Conservation (phyloP, 2,113 vertebrate genomes). For the Physeter macrocephalus region DNA sequence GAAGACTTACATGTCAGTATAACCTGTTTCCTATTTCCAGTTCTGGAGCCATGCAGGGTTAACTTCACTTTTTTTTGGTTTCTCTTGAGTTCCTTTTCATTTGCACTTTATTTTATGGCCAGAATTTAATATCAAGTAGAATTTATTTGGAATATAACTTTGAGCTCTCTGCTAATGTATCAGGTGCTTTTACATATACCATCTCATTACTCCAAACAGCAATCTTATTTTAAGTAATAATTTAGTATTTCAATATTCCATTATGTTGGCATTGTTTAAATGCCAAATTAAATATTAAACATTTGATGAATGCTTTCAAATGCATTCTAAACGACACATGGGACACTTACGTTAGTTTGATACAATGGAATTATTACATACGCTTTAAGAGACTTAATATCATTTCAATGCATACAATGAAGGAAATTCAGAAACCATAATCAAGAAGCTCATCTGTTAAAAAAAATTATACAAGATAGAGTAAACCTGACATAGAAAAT, state of each 20-base stretch:
- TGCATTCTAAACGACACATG: not conserved
- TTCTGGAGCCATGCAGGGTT: slow-evolving; percentile 26
- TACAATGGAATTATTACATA: slow-evolving; percentile 45
- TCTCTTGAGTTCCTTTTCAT: slow-evolving; percentile 6
- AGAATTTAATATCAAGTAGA: slow-evolving; percentile 23
- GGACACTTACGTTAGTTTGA: slow-evolving; percentile 44
- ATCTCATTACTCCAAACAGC: slow-evolving; percentile 23
- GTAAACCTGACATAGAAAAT: not conserved
- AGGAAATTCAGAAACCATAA: slow-evolving; percentile 28
- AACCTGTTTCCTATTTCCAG: slow-evolving; percentile 36
- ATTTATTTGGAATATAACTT: slow-evolving; percentile 42
- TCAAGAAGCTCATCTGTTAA: slow-evolving; percentile 32
- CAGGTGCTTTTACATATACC: not conserved
- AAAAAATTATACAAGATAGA: slow-evolving; percentile 19
- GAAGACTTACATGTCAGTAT: slow-evolving; percentile 19
- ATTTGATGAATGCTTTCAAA: slow-evolving; percentile 40
- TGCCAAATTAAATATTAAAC: slow-evolving; percentile 43
- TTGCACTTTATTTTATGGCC: slow-evolving; percentile 18
- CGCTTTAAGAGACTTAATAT: slow-evolving; percentile 24
- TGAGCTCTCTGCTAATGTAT: not conserved
- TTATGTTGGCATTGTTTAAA: slow-evolving; percentile 40
- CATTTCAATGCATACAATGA: slow-evolving; percentile 1
- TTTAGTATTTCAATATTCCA: slow-evolving; percentile 29
- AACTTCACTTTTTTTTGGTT: not conserved
- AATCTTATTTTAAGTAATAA: slow-evolving; percentile 40